Evolutionary conservation across 2,113 vertebrate species (phyloP), one percentile per base, ranked within the genome.

Genomic region (Mandrillus leucophaeus): DNA sequence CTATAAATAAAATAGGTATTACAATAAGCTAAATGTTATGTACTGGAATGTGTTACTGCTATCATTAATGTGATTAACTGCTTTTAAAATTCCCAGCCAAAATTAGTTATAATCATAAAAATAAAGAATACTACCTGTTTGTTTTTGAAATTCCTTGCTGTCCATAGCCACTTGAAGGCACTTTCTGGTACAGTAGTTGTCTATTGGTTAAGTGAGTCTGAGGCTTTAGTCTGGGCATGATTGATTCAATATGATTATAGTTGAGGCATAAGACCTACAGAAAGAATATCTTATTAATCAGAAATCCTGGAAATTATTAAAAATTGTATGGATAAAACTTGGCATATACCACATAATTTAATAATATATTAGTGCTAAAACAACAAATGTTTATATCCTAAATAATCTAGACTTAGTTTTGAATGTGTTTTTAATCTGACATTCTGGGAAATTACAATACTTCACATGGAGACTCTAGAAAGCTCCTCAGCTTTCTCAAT

Each of bases 211-310:
- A 96, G 80, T 99, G 99, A 86, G 96, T 95, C 90, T 98, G 98
- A 83, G 98, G 96, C 94, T 99, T 99, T 96, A 98, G 97, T 97
- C 98, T 98, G 38, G 99, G 99, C 50, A 99, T 93, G 93, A 99
- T 99, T 93, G 99, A 99, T 97, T 99, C 99, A 90, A 99, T 99
- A 97, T 98, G 99, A 97, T 99, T 99, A 98, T 99, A 98, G 96
- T 99, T 99, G 89, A 99, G 98, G 98, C 97, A 99, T 82, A 99
- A 98, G 45, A 98, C 98, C 99, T 99, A 88, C 32, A 87, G 57
- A 96, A 95, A 98, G 43, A 91, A 97, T 88, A 82, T 8, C 2
- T 20, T 38, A 82, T 76, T 90, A 96, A 97, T 96, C 61, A 97
- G 59, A 94, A 18, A 92, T 73, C 27, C n/a, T 89, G 52, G 59